Conservation (phyloP, 2,113 vertebrate species). For the Platichthys flesus region DNA sequence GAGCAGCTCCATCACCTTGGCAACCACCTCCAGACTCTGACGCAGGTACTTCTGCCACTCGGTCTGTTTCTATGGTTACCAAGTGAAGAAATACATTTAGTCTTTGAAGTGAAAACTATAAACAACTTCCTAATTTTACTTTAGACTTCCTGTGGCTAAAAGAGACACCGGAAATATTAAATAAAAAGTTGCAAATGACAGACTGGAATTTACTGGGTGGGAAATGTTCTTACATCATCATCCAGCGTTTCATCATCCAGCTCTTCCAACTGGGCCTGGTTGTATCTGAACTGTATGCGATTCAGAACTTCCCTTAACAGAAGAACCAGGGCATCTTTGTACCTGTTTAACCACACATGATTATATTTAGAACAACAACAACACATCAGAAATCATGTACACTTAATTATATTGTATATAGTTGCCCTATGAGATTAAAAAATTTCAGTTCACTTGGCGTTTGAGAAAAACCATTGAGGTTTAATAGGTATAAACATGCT, state of each 20-base stretch:
- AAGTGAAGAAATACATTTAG: slow-evolving; percentile 41
- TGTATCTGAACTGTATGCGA: slow-evolving; percentile 96
- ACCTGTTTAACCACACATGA: slow-evolving; percentile 81
- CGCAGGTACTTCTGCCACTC: slow-evolving; percentile 99
- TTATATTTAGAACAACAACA: background rate
- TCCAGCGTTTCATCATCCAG: slow-evolving; percentile 97
- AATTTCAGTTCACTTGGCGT: background rate
- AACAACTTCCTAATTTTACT: background rate
- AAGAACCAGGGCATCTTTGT: slow-evolving; percentile 95
- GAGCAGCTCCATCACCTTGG: slow-evolving; percentile 98
- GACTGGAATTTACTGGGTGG: background rate
- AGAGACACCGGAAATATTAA: background rate
- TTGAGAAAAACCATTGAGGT: too few relatives aligned
- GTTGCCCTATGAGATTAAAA: background rate
- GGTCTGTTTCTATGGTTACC: slow-evolving; percentile 90
- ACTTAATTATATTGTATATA: background rate
- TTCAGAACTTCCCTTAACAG: slow-evolving; percentile 94
- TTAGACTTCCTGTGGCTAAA: too few relatives aligned
- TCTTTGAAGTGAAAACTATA: slow-evolving; percentile 2
- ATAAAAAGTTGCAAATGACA: background rate
- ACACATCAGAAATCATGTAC: background rate
- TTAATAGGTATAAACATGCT: background rate
- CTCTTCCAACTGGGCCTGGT: slow-evolving; percentile 97
- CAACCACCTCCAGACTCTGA: slow-evolving; percentile 98
- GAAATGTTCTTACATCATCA: slow-evolving; percentile 90